phyloP scores from a whole-genome alignment of 2,888 invertebrate species.

The Anarsia innoxiella region DNA sequence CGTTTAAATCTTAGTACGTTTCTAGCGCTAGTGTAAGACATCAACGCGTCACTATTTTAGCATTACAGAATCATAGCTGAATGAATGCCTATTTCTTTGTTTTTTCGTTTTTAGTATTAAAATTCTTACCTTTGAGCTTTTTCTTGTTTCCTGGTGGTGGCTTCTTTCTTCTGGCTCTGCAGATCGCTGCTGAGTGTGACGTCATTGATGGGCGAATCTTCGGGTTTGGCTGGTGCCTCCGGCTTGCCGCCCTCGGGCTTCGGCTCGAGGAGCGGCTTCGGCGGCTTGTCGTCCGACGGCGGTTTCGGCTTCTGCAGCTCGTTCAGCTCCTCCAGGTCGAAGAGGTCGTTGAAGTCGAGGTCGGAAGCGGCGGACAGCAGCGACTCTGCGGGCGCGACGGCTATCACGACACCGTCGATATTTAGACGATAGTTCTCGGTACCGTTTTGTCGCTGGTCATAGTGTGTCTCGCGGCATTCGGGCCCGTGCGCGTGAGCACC shows the following conservation, averaged over 20 bases:
- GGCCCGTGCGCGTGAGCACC: conserved; percentile 37
- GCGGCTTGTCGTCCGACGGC: conserved; percentile 26
- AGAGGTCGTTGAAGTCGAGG: conserved; percentile 51
- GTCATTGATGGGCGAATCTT: conserved; percentile 37
- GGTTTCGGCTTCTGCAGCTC: conserved; percentile 25
- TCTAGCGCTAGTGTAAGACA: not conserved
- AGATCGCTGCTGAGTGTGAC: conserved; percentile 35
- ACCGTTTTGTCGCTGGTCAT: conserved; percentile 87
- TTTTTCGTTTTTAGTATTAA: no score
- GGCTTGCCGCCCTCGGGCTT: conserved; percentile 21
- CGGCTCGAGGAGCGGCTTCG: conserved; percentile 22
- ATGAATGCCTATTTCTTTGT: not conserved
- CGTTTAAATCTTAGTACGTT: not conserved
- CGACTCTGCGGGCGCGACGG: conserved; percentile 78
- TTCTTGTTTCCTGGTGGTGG: conserved; percentile 46
- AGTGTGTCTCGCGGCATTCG: conserved; percentile 46
- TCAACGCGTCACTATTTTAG: conserved; percentile 2
- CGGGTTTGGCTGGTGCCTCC: conserved; percentile 19
- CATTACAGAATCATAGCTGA: not conserved
- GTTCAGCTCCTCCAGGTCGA: conserved; percentile 43
- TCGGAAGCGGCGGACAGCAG: conserved; percentile 73
- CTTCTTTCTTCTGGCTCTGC: conserved; percentile 49
- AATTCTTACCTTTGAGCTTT: conserved; percentile 53
- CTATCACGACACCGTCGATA: conserved; percentile 80
- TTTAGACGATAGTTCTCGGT: conserved; percentile 82